These are phyloP conservation scores for Pseudocheirus occidentalis DNA, from an alignment of 2,797 vertebrate genomes.

Conservation along the genomic window DNA sequence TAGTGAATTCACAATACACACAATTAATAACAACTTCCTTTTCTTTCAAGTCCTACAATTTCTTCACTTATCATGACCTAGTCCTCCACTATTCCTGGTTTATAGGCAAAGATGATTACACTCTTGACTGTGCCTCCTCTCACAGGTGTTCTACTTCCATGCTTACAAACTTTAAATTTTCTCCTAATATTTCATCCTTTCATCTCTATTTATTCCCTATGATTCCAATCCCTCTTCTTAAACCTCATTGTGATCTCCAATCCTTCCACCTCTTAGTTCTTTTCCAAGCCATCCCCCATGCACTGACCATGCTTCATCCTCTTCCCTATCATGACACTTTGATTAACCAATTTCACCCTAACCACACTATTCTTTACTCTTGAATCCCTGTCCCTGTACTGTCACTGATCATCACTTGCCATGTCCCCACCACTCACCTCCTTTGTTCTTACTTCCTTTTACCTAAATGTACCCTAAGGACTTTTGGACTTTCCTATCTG, in stretches of 20 bases:
- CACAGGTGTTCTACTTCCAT: background rate
- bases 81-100: background rate
- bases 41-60: background rate
- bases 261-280: background rate
- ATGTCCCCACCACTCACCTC: background rate
- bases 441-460: background rate
- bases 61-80: background rate
- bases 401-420: background rate
- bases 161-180: background rate
- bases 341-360: background rate
- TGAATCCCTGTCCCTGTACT: background rate
- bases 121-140: background rate
- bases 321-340: background rate
- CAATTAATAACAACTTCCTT: background rate
- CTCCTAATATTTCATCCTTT: background rate
- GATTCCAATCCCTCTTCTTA: background rate
- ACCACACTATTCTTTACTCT: background rate
- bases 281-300: background rate
- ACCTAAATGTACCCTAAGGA: background rate
- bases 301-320: background rate
- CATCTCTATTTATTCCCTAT: background rate
- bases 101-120: background rate
- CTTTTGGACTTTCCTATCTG: background rate
- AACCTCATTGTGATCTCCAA: background rate
- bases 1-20: background rate